Percentiles rank a stretch among this genome's conserved stretches.
Conservation (phyloP, 1,140 invertebrate genomes). For the Drosophila sucinea region DNA sequence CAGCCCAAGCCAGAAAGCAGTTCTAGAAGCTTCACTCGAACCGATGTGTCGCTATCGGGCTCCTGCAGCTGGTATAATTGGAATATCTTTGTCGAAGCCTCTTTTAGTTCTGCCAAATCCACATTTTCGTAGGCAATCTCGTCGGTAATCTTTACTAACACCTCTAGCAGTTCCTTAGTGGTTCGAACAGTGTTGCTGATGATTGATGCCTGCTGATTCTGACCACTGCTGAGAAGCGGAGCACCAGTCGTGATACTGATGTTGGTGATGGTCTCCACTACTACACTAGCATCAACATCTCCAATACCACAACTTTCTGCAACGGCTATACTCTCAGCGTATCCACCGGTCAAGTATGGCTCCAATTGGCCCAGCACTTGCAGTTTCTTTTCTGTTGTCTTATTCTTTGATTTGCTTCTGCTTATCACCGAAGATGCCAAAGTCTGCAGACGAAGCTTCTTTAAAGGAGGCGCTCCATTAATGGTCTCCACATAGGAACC, state of each 20-base stretch:
- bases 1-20: constrained; percentile 68
- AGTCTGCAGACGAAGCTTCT: constrained; percentile 71
- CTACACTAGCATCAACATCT: not conserved
- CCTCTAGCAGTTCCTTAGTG: constrained; percentile 65
- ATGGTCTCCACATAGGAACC: constrained; percentile 56
- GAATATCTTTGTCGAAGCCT: constrained; percentile 60
- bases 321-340: not conserved
- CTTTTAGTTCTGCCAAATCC: constrained; percentile 60
- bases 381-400: constrained; percentile 37
- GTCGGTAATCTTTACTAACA: constrained; percentile 76
- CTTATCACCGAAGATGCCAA: constrained; percentile 28
- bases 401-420: constrained; percentile 34
- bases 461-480: constrained; percentile 50
- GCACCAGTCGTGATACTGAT: not conserved
- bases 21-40: constrained; percentile 71
- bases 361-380: constrained; percentile 58
- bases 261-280: not conserved
- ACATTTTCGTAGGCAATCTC: constrained; percentile 69
- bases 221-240: not conserved
- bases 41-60: constrained; percentile 69
- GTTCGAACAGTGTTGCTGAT: not conserved
- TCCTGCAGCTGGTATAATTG: constrained; percentile 74
- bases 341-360: constrained; percentile 35
- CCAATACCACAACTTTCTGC: not conserved
- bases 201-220: not conserved